Base-by-base conservation (phyloP, 2,888 invertebrate species). In the Cephus spinipes region DNA sequence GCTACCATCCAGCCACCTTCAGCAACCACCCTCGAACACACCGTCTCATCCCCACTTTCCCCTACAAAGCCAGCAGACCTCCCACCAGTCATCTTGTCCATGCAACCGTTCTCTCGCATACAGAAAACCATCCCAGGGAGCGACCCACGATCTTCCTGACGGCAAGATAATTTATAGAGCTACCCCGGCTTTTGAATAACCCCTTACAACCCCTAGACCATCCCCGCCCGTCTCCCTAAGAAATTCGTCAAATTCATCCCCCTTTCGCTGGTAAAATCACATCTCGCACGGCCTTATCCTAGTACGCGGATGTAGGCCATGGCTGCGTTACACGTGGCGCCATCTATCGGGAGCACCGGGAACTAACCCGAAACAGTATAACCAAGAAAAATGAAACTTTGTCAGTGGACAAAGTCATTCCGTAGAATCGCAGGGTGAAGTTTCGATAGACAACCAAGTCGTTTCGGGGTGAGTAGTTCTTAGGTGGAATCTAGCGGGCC, bases 161-260 rank as follows among this genome's bases (percentile, higher is more conserved):
- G 79, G 76, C 73, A 71, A 79, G 74, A 73, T 81, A 85, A 87
- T 87, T 86, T 87, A 85, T 85, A 75, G 79, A 75, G 31, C 76
- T 68, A 74, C 55, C 23, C 55, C 23, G 2, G 55, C 23, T 55
- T 23, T 23, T 23, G 55, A 55, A 55, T 23, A 55, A 55, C 55
- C 55, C 55, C 55, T 55, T 55, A 23, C 55, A 9, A 55, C 55
- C 55, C 55, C 23, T 55, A 55, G 9, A 1, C 2, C 15, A 55
- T 55, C 9, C 23, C 55, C 23, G 2, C 55, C 55, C 55, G 55
- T 15, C 2, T 55, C 23, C 23, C 23, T 23, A 55, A 55, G 23
- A 55, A 55, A 55, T 55, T 55, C 55, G 55, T 55, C 55, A 55
- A 55, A 55, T 55, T 55, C 23, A 55, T 55, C 55, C 55, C 55